These are phyloP conservation scores for Ptychadena robeensis DNA, from an alignment of 2,797 vertebrate species.

Conservation along the genomic window DNA sequence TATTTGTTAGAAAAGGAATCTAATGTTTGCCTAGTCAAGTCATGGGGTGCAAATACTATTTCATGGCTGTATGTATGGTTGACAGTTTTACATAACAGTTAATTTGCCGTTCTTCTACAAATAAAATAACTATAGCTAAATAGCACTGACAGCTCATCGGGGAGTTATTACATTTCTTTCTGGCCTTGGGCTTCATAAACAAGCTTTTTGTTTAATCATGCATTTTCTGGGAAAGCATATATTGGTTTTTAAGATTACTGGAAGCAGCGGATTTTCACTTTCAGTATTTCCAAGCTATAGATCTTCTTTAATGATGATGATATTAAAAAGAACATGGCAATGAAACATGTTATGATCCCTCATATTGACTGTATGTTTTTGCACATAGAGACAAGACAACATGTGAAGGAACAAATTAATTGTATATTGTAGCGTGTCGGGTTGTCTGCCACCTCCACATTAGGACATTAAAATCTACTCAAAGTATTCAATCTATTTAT, in stretches of 20 bases:
- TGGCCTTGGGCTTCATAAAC: conserved; percentile 46
- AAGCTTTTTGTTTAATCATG: conserved; percentile 57
- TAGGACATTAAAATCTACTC: conserved; percentile 48
- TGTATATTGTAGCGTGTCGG: conserved; percentile 16
- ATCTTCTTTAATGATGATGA: conserved; percentile 26
- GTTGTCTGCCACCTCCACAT: conserved; percentile 33
- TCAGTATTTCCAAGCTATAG: conserved; percentile 36
- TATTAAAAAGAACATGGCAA: conserved; percentile 31
- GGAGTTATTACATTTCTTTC: conserved; percentile 35
- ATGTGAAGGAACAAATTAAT: conserved; percentile 41
- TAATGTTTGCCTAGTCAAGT: too few species aligned
- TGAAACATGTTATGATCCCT: conserved; percentile 38
- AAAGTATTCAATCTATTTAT: conserved; percentile 55
- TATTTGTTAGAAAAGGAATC: too few species aligned
- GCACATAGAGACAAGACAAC: conserved; percentile 10
- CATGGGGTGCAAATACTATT: too few species aligned
- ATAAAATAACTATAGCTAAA: neutral
- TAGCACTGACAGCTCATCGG: conserved; percentile 30
- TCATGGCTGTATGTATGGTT: neutral
- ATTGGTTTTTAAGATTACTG: conserved; percentile 53
- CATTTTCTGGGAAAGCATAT: conserved; percentile 53
- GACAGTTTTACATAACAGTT: conserved; percentile 3
- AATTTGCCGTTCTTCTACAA: neutral
- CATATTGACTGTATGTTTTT: conserved; percentile 12
- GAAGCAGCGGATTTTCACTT: conserved; percentile 49